These are phyloP conservation scores for Didymodactylos carnosus DNA, from an alignment of 2,888 invertebrate genomes.

Conservation along the genomic window DNA sequence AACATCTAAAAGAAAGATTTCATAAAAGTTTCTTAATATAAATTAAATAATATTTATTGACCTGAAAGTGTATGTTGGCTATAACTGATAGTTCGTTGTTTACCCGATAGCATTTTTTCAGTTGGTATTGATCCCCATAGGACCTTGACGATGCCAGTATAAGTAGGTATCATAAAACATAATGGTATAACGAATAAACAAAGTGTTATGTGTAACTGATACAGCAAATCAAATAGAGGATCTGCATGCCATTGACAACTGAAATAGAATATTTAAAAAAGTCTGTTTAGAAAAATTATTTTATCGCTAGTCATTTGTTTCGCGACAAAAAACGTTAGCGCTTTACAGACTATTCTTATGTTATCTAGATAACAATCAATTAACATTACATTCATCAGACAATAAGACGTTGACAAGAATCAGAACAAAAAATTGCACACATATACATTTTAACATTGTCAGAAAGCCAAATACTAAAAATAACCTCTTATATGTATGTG, in stretches of 20 bases:
- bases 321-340: too few relatives aligned
- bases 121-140: constrained; percentile 2
- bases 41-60: not conserved
- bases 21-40: not conserved
- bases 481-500: too few relatives aligned
- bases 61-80: not conserved
- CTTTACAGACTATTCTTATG: too few relatives aligned
- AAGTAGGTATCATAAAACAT: constrained; percentile 9
- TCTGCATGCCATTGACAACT: not conserved
- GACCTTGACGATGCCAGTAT: constrained; percentile 7
- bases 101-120: not conserved
- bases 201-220: constrained; percentile 1
- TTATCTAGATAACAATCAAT: too few relatives aligned
- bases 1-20: not conserved
- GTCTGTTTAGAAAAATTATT: too few relatives aligned
- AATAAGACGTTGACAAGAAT: too few relatives aligned
- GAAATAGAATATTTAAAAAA: not conserved
- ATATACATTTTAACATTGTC: too few relatives aligned
- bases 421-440: too few relatives aligned
- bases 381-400: too few relatives aligned
- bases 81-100: not conserved
- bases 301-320: too few relatives aligned
- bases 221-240: not conserved
- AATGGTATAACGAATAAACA: constrained; percentile 9
- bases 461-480: too few relatives aligned